Evolutionary conservation across 2,888 invertebrate genomes (phyloP), one percentile per base, ranked within the genome.

Genomic region (Salpingus planirostris): DNA sequence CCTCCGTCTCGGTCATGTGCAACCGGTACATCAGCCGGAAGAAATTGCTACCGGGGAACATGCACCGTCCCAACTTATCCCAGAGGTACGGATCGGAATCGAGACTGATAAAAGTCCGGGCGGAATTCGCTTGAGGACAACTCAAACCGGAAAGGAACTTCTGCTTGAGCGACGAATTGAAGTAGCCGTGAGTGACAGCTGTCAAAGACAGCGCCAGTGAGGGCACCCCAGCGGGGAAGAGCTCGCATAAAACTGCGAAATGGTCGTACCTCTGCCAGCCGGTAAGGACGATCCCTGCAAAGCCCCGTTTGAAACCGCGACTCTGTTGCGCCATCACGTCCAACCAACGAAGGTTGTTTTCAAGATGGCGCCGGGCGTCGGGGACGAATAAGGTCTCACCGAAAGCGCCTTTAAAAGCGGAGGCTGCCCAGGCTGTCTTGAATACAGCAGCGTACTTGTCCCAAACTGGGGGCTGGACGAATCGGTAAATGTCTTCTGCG

Each of bases 321-420:
- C 67, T 64, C 55, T 78, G 76, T 39, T 70, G 69, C 2, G 68
- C 65, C 66, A 78, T 84, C 2, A 76, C 73, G 28, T 77, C 74
- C 39, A 80, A 54, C 82, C 82, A 82, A 28, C 76, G 66, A 38
- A 79, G 61, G 51, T 79, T 79, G 53, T 82, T 82, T 52, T 81
- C 80, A 29, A 81, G 61, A 59, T 82, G 81, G 26, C 77, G 66
- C 43, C 73, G 70, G 10, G 77, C 68, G 36, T 79, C 76, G 3
- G 80, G 80, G 36, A 80, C 69, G 46, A 75, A 72, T 25, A 80
- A 49, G 2, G 77, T 78, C 58, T 82, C 80, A 0, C 81, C 81
- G 46, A 80, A 80, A 3, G 81, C 81, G 1, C 80, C 84, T 18
- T 85, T 85, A 56, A 76, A 84, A 1, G 83, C 82, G 2, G 78